A percentile compares a stretch with the other conserved stretches of the same genome.
These are phyloP conservation scores for Pelmatolapia mariae DNA, from an alignment of 2,113 vertebrate species.

Conservation along the genomic window DNA sequence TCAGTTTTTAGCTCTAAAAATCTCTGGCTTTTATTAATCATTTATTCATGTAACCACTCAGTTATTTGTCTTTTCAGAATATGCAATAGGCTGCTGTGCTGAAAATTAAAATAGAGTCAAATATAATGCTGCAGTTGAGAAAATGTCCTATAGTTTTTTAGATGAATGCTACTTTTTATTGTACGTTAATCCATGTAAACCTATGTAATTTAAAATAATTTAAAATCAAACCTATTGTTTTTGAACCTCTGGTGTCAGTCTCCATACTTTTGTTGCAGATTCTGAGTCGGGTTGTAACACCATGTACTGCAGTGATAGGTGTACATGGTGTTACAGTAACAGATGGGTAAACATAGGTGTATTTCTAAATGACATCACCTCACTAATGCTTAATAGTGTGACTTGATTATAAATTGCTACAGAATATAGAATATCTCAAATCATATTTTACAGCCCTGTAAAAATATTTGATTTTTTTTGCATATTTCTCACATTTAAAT, in stretches of 20 bases:
- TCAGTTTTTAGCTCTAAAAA: not conserved
- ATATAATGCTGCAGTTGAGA: not conserved
- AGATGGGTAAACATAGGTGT: not conserved
- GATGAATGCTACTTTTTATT: not conserved
- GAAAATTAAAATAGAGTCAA: not conserved
- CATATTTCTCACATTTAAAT: not conserved
- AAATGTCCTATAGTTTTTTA: no score
- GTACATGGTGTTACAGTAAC: not conserved
- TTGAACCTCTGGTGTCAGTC: not conserved
- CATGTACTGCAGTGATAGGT: not conserved
- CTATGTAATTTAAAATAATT: not conserved
- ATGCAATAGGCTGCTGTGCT: not conserved
- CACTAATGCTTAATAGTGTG: not conserved
- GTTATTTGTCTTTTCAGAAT: not conserved
- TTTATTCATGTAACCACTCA: not conserved
- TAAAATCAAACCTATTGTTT: not conserved
- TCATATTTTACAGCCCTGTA: not conserved
- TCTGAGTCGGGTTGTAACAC: not conserved
- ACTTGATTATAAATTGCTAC: not conserved
- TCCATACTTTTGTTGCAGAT: not conserved
- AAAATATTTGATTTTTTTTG: not conserved
- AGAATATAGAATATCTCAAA: not conserved
- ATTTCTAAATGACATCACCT: not conserved
- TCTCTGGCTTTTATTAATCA: not conserved
- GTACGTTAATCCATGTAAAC: not conserved